phyloP scores from a whole-genome alignment of 2,113 vertebrate species.

The Pangasianodon gigas region DNA sequence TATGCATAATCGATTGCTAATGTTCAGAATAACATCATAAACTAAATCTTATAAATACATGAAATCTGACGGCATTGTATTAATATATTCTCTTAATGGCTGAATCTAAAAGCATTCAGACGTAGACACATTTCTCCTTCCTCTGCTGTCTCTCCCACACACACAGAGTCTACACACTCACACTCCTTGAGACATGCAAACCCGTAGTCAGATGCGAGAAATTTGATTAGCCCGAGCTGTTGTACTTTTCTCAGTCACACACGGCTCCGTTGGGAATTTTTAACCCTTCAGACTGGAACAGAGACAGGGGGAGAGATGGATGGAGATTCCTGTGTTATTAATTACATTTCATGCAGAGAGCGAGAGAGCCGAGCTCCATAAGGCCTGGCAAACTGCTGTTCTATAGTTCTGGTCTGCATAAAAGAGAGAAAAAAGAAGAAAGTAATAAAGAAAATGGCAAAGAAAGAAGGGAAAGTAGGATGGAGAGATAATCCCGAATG shows the following conservation, averaged over 20 bases:
- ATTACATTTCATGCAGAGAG: constrained; percentile 44
- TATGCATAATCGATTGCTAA: not conserved
- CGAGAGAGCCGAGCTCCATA: constrained; percentile 42
- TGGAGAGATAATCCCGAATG: constrained; percentile 69
- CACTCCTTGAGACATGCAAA: constrained; percentile 13
- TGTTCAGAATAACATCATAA: not conserved
- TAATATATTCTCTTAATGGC: not conserved
- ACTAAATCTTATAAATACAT: not conserved
- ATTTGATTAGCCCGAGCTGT: constrained; percentile 29
- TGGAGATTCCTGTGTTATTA: constrained; percentile 51
- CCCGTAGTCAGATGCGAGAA: constrained; percentile 22
- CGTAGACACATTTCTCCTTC: not conserved
- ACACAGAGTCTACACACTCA: not conserved
- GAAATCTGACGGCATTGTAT: not conserved
- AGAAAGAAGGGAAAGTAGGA: constrained; percentile 37
- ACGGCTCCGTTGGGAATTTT: constrained; percentile 5
- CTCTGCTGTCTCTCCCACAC: not conserved
- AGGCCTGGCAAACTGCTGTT: constrained; percentile 46
- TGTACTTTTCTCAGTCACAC: constrained; percentile 26
- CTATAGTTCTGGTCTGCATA: constrained; percentile 43
- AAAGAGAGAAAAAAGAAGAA: constrained; percentile 22
- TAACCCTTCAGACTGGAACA: constrained; percentile 4
- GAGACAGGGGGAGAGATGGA: constrained; percentile 26
- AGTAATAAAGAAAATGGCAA: constrained; percentile 21
- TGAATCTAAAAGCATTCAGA: not conserved